phyloP scores from a whole-genome alignment of 2,797 vertebrate species.

The Momotus momota region DNA sequence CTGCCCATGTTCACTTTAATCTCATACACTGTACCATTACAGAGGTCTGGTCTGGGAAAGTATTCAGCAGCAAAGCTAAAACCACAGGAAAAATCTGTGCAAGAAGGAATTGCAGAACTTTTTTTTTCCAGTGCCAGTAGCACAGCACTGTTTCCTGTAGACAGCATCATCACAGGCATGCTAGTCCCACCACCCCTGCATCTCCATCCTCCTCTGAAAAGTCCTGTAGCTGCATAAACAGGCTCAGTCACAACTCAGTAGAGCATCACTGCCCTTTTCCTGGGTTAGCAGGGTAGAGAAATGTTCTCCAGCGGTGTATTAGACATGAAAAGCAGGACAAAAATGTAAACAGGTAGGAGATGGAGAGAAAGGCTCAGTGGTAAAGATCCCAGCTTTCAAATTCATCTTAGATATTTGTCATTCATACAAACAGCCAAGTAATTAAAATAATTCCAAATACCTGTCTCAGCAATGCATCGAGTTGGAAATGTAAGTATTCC shows the following conservation, averaged over 20 bases:
- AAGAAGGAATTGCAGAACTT: not conserved
- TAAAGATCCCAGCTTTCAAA: not conserved
- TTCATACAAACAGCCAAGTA: not conserved
- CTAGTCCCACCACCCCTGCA: not conserved
- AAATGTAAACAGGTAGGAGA: not conserved
- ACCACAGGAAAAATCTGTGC: not conserved
- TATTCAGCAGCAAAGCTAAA: not conserved
- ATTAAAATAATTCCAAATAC: not conserved
- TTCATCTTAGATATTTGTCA: not conserved
- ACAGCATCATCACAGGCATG: not conserved
- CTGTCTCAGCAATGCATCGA: accelerated
- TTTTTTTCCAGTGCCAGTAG: not conserved
- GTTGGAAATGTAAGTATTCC: not conserved
- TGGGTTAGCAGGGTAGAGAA: not conserved
- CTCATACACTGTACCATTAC: accelerated
- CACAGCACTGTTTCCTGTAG: not conserved
- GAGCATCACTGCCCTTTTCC: accelerated
- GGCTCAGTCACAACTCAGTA: not conserved
- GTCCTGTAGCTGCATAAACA: not conserved
- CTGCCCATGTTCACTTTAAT: not conserved
- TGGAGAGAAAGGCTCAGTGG: not conserved
- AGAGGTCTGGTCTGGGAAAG: not conserved
- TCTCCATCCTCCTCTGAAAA: not conserved
- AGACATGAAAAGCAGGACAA: not conserved
- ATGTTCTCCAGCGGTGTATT: not conserved